phyloP scores from a whole-genome alignment of 2,113 vertebrate species.

The Grallaria varia region DNA sequence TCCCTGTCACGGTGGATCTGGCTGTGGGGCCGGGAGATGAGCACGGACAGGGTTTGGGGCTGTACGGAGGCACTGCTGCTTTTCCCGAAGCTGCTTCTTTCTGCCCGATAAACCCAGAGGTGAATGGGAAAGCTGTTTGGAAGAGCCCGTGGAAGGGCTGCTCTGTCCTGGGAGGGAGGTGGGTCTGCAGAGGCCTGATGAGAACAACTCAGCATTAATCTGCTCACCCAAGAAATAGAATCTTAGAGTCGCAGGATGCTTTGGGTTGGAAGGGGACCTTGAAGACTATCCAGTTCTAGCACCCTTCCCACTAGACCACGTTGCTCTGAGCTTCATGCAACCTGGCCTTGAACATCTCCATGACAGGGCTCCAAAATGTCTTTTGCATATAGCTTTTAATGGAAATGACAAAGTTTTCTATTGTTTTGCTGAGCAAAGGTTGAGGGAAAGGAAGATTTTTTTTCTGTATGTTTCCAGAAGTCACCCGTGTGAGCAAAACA shows the following conservation, averaged over 20 bases:
- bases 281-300: not conserved
- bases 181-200: fast-evolving
- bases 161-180: fast-evolving
- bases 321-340: not conserved
- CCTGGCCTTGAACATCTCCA: not conserved
- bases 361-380: not conserved
- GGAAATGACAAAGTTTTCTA: fast-evolving
- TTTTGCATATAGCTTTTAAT: fast-evolving
- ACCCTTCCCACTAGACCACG: not conserved
- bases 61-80: fast-evolving
- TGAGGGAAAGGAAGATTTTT: not conserved
- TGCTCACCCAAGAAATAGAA: fast-evolving
- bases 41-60: not conserved
- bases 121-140: not conserved
- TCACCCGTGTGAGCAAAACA: not conserved
- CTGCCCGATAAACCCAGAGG: fast-evolving
- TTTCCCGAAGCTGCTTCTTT: not conserved
- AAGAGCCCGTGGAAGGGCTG: not conserved
- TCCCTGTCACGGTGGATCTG: not conserved
- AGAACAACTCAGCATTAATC: fast-evolving
- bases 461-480: not conserved
- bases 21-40: not conserved
- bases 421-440: not conserved
- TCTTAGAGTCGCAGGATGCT: not conserved
- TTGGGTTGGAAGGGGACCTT: not conserved